These are phyloP conservation scores for Pomacea maculata DNA, from an alignment of 1,140 invertebrate genomes.

Conservation along the genomic window DNA sequence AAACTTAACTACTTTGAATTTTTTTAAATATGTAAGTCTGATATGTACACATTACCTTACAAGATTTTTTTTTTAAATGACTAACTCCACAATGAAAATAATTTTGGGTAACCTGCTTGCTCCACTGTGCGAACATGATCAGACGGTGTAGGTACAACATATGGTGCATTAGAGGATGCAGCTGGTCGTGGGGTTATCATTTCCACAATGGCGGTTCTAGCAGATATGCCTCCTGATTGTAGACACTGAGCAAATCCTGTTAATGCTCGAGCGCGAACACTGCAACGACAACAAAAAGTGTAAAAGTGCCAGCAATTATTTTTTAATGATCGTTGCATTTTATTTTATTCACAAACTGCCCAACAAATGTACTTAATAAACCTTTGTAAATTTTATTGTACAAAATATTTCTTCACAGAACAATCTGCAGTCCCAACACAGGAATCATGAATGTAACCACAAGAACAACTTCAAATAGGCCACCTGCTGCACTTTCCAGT, in stretches of 20 bases:
- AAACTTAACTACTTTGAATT: no score
- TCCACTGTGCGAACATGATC: conserved; percentile 16
- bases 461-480: no score
- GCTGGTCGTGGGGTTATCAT: conserved; percentile 63
- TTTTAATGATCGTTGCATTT: background rate
- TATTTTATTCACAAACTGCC: background rate
- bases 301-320: background rate
- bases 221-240: conserved; percentile 56
- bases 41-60: no score
- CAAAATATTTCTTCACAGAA: no score
- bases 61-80: no score
- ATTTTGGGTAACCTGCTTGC: background rate
- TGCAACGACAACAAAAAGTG: conserved; percentile 29
- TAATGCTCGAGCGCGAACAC: conserved; percentile 71
- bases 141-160: conserved; percentile 44
- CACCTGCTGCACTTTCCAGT: no score
- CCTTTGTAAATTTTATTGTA: no score
- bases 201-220: conserved; percentile 61
- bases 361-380: no score
- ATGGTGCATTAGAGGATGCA: conserved; percentile 15
- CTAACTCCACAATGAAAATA: no score
- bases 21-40: no score
- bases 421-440: no score
- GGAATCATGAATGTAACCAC: no score
- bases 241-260: conserved; percentile 68